A percentile compares a stretch with the other conserved stretches of the same genome.
Conservation (phyloP, 2,797 vertebrate genomes). For the Trichosurus vulpecula region DNA sequence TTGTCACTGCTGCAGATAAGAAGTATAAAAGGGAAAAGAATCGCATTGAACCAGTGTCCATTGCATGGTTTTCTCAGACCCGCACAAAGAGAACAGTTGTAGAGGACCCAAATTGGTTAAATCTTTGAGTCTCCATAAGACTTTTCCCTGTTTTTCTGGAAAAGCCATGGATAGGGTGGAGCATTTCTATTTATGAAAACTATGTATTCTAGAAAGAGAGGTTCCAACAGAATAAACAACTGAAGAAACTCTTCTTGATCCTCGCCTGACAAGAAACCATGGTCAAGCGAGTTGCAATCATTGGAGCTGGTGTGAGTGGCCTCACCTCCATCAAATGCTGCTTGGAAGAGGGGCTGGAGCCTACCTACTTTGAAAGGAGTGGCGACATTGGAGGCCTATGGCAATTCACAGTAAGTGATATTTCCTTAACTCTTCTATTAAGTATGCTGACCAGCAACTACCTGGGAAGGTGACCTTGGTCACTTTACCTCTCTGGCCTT, state of each 20-base stretch:
- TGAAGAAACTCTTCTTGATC: too few relatives aligned
- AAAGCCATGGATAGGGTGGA: slow-evolving; percentile 36
- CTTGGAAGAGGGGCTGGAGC: slow-evolving; percentile 89
- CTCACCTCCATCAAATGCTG: slow-evolving; percentile 88
- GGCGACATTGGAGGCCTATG: slow-evolving; percentile 89
- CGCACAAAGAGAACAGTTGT: neutral
- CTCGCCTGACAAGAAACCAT: slow-evolving; percentile 61
- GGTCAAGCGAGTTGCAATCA: slow-evolving; percentile 86
- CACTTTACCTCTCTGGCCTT: too few relatives aligned
- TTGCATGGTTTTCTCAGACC: neutral
- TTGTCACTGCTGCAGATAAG: neutral
- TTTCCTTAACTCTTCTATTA: neutral
- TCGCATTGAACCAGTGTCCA: neutral
- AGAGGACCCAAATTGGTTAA: neutral
- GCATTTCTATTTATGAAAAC: neutral
- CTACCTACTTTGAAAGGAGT: slow-evolving; percentile 90
- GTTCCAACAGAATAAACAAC: neutral
- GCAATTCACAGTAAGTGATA: slow-evolving; percentile 52
- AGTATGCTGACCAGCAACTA: too few relatives aligned
- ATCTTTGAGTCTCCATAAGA: slow-evolving; percentile 1
- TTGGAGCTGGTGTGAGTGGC: slow-evolving; percentile 87
- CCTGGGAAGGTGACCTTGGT: too few relatives aligned
- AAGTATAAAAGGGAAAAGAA: neutral
- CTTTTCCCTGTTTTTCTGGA: slow-evolving; percentile 18
- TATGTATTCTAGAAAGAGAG: neutral